Percentiles rank a stretch among this genome's conserved stretches.
These are phyloP conservation scores for Scaptodrosophila lebanonensis DNA, from an alignment of 1,140 invertebrate genomes.

Conservation along the genomic window DNA sequence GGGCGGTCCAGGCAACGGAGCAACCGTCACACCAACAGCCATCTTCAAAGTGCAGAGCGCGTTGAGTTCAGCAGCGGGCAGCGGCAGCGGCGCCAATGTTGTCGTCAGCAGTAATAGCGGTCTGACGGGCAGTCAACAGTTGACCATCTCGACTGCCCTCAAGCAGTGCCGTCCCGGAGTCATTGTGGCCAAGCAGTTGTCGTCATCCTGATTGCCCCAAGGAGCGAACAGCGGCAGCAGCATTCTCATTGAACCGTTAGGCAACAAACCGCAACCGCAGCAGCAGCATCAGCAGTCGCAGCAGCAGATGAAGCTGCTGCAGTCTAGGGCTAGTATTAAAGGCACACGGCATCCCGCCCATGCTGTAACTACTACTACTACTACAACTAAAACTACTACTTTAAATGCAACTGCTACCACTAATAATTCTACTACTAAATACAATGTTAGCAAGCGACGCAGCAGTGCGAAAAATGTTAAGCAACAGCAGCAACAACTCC, in stretches of 20 bases:
- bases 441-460: slow-evolving; percentile 32
- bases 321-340: slow-evolving; percentile 53
- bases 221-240: slow-evolving; percentile 10
- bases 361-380: slow-evolving; percentile 21
- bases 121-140: slow-evolving; percentile 30
- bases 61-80: slow-evolving; percentile 38
- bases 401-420: slow-evolving; percentile 25
- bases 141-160: slow-evolving; percentile 77
- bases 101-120: slow-evolving; percentile 38
- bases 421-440: slow-evolving; percentile 33
- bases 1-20: slow-evolving; percentile 18
- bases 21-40: slow-evolving; percentile 57
- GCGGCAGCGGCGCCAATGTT: slow-evolving; percentile 13
- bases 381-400: slow-evolving; percentile 7
- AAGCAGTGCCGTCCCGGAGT: slow-evolving; percentile 89
- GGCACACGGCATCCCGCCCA: slow-evolving; percentile 33
- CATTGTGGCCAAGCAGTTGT: slow-evolving; percentile 87
- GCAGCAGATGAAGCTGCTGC: slow-evolving; percentile 16
- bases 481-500: slow-evolving; percentile 32
- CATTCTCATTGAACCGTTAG: not conserved
- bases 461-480: slow-evolving; percentile 24
- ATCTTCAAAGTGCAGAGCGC: slow-evolving; percentile 71
- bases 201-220: slow-evolving; percentile 75
- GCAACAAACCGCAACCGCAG: not conserved
- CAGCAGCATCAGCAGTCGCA: not conserved